Conservation (phyloP, 2,797 vertebrate species). For the Centroberyx gerrardi region DNA sequence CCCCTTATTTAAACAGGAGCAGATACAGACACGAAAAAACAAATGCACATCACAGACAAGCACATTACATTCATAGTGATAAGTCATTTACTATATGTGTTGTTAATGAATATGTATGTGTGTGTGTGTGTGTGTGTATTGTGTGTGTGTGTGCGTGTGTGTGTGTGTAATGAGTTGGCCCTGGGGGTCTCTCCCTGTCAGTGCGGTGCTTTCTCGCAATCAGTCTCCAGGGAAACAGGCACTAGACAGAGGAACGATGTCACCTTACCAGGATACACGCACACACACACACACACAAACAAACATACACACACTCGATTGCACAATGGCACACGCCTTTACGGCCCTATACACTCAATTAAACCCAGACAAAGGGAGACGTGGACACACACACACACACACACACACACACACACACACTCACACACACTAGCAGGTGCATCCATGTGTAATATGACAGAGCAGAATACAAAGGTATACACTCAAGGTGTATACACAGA, state of each 20-base stretch:
- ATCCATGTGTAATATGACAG: slow-evolving; percentile 43
- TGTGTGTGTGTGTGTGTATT: slow-evolving; percentile 5
- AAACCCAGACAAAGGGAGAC: slow-evolving; percentile 69
- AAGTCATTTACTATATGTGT: slow-evolving; percentile 28
- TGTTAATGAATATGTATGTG: slow-evolving; percentile 40
- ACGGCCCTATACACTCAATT: slow-evolving; percentile 77
- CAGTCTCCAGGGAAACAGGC: slow-evolving; percentile 85
- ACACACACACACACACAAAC: slow-evolving; percentile 41
- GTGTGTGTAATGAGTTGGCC: slow-evolving; percentile 63
- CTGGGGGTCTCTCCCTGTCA: slow-evolving; percentile 74
- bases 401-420: slow-evolving; percentile 22
- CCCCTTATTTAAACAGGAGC: slow-evolving; percentile 30
- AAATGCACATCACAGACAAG: slow-evolving; percentile 37
- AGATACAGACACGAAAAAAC: slow-evolving; percentile 48
- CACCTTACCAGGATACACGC: slow-evolving; percentile 72
- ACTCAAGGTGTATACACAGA: slow-evolving; percentile 48
- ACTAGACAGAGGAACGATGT: slow-evolving; percentile 71
- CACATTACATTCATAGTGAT: slow-evolving; percentile 41
- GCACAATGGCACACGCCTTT: slow-evolving; percentile 75
- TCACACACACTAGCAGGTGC: slow-evolving; percentile 56
- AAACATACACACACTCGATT: slow-evolving; percentile 59
- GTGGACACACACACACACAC: slow-evolving; percentile 40
- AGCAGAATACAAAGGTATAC: slow-evolving; percentile 40
- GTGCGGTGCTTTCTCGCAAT: slow-evolving; percentile 69
- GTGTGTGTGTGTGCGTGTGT: slow-evolving; percentile 15